Evolutionary conservation across 2,113 vertebrate genomes (phyloP), one percentile per base, ranked within the genome.

Genomic region (Perccottus glenii): DNA sequence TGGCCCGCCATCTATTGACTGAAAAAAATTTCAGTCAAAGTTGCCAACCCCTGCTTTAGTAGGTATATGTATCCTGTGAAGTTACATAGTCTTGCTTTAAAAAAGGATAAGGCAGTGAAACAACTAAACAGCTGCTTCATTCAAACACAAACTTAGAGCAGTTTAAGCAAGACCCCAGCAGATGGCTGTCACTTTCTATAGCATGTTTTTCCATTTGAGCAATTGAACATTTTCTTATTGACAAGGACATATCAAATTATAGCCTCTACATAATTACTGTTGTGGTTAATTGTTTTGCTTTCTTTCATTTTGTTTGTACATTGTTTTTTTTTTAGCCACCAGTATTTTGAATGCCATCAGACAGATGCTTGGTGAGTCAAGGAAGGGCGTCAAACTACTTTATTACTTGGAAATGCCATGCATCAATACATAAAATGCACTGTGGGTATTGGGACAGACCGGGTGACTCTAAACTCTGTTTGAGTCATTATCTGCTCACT

Each of bases 401-500:
- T 38, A 71, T 19, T 61, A 52, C 38, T 49, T 32, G 46, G 53
- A 77, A 80, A 70, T 58, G 64, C 44, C 53, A 55, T 19, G 64
- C 56, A 58, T 19, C 56, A 19, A 9, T 43, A 58, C 15, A 14
- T 9, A 46, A 9, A 35, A 58, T 43, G 10, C 56, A 66, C 10
- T 60, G 45, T 35, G 9, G 15, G 15, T 40, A 53, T 0, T 12
- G 33, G 55, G 40, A 48, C 68, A 64, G 57, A 73, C 47, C n/a
- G n/a, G 3, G n/a, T 50, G 70, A 74, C 57, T 64, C 64, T 73
- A 0, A 61, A 5, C 58, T 69, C 58, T 63, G 56, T 70, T 12
- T 78, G 76, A 87, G 60, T 84, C 74, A 82, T 82, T 56, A 49
- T 59, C 60, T 32, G 42, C 52, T 64, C 44, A 36, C 53, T 67